phyloP scores from a whole-genome alignment of 2,888 invertebrate species.

The Dryobota labecula region DNA sequence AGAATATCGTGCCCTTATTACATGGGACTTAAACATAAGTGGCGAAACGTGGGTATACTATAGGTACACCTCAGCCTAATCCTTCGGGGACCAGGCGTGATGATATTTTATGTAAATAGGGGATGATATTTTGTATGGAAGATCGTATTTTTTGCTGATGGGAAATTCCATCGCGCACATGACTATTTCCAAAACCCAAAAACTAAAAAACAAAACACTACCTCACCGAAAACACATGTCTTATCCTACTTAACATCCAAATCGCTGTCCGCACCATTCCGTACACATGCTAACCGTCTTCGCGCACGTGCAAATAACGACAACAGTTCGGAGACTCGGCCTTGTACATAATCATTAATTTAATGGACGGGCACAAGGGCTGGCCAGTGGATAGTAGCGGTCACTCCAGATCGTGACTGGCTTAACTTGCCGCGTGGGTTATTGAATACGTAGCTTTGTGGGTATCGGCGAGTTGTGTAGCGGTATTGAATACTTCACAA shows the following conservation, averaged over 20 bases:
- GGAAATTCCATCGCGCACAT: no score
- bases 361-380: constrained; percentile 73
- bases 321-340: constrained; percentile 74
- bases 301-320: constrained; percentile 84
- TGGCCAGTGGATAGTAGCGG: constrained; percentile 70
- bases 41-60: no score
- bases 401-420: constrained; percentile 73
- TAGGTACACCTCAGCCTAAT: no score
- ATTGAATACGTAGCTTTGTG: constrained; percentile 62
- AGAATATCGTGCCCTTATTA: no score
- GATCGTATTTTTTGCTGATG: neutral
- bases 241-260: constrained; percentile 58
- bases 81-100: no score
- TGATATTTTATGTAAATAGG: no score
- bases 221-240: constrained; percentile 31
- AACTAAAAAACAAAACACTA: constrained; percentile 39
- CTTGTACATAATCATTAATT: constrained; percentile 84
- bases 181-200: neutral
- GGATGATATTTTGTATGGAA: neutral
- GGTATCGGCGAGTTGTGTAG: constrained; percentile 12
- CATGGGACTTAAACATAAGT: no score
- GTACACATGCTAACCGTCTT: constrained; percentile 68
- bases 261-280: constrained; percentile 67
- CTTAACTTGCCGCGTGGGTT: constrained; percentile 63
- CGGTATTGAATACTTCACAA: constrained; percentile 4